Percentiles rank a stretch among this genome's conserved stretches.
Evolutionary conservation across 2,888 invertebrate genomes (phyloP).

Genomic region (Caenorhabditis auriculariae): DNA sequence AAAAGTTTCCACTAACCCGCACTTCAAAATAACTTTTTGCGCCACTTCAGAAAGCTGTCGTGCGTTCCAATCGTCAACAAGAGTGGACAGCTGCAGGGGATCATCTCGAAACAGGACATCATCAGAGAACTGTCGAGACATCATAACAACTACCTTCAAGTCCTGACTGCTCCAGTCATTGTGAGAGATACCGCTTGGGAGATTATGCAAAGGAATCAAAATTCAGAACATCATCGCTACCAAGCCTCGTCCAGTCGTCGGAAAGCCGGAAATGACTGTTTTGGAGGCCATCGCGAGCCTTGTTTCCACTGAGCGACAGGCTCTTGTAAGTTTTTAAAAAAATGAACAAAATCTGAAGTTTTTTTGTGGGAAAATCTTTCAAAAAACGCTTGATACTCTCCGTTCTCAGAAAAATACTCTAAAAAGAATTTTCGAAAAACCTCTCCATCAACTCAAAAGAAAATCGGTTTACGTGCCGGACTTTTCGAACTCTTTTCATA

Average conservation of each 20-base stretch:
- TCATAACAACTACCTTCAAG: conserved; percentile 41
- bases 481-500: too few species aligned
- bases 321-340: conserved; percentile 22
- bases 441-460: too few species aligned
- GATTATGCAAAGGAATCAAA: not conserved
- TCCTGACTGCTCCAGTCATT: conserved; percentile 41
- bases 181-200: conserved; percentile 6
- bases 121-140: conserved; percentile 44
- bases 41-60: conserved; percentile 36
- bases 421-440: too few species aligned
- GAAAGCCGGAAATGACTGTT: conserved; percentile 32
- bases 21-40: not conserved
- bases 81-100: conserved; percentile 35
- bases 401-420: too few species aligned
- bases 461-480: too few species aligned
- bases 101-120: conserved; percentile 47
- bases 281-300: conserved; percentile 43
- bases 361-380: not conserved
- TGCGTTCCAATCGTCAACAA: conserved; percentile 47
- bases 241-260: conserved; percentile 17
- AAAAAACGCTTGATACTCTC: not conserved
- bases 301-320: conserved; percentile 34
- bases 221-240: conserved; percentile 25
- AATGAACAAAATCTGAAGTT: not conserved
- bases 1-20: conserved; percentile 15